These are phyloP conservation scores for Bettongia penicillata DNA, from an alignment of 2,113 vertebrate species.

Conservation along the genomic window DNA sequence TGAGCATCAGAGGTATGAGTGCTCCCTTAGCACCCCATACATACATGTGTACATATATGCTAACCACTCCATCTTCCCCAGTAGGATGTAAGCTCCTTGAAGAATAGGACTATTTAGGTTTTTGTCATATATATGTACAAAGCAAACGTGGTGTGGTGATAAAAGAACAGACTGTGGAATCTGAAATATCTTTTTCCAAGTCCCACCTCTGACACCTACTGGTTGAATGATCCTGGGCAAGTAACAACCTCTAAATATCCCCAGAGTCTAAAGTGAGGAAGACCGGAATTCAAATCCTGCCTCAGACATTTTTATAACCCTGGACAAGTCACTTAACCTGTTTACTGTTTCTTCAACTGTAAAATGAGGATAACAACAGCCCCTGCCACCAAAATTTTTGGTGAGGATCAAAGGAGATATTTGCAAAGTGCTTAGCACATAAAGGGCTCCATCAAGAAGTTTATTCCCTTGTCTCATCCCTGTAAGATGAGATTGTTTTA, in stretches of 20 bases:
- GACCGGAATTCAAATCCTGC: neutral
- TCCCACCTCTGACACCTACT: neutral
- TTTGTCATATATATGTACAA: neutral
- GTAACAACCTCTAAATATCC: neutral
- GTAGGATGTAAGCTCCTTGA: too few relatives aligned
- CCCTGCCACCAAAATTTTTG: neutral
- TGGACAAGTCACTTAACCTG: neutral
- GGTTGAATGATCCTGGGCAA: neutral
- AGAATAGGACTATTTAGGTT: neutral
- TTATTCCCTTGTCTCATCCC: neutral
- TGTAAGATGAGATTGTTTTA: neutral
- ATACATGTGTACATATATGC: too few relatives aligned
- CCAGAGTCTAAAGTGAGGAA: neutral
- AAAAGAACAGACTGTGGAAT: neutral
- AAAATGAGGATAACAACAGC: neutral
- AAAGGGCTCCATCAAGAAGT: neutral
- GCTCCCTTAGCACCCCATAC: neutral
- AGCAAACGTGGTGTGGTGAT: neutral
- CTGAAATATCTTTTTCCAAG: neutral
- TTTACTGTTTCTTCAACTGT: neutral
- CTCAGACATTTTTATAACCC: neutral
- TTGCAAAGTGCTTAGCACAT: neutral
- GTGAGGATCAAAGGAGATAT: neutral
- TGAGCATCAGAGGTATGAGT: neutral
- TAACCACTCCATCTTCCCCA: too few relatives aligned